phyloP scores from a whole-genome alignment of 2,797 vertebrate species.

The Pangasius djambal region DNA sequence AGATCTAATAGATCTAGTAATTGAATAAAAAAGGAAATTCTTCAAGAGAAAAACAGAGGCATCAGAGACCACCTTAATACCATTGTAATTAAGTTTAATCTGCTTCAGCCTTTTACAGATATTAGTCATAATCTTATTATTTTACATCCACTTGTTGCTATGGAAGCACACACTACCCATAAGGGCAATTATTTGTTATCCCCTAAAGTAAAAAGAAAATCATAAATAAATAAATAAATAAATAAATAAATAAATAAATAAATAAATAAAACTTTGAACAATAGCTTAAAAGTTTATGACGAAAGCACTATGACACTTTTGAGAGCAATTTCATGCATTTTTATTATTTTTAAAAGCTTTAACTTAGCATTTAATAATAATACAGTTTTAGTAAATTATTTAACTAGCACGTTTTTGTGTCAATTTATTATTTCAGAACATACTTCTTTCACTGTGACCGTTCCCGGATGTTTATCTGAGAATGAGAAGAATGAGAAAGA shows the following conservation, averaged over 20 bases:
- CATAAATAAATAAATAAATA: not conserved
- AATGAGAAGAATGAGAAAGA: not conserved
- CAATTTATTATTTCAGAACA: not conserved
- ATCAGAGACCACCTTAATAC: constrained; percentile 17
- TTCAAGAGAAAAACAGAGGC: constrained; percentile 5
- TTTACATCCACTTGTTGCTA: constrained; percentile 21
- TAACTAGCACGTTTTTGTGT: not conserved
- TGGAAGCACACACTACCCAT: not conserved
- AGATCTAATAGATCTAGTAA: not conserved
- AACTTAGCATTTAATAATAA: not conserved
- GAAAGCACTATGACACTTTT: not conserved
- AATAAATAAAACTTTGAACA: not conserved
- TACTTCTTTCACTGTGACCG: constrained; percentile 55
- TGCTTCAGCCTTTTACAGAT: constrained; percentile 12
- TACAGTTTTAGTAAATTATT: not conserved
- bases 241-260: not conserved
- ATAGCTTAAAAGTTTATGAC: no score
- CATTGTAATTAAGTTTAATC: constrained; percentile 22
- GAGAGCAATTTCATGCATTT: not conserved
- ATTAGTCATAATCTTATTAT: constrained; percentile 27
- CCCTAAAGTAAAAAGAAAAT: not conserved
- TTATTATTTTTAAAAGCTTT: not conserved
- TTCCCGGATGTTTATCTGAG: constrained; percentile 50
- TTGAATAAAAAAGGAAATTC: not conserved
- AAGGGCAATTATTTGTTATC: not conserved